Evolutionary conservation across 2,888 invertebrate genomes (phyloP).

Genomic region (Helicoverpa assulta): DNA sequence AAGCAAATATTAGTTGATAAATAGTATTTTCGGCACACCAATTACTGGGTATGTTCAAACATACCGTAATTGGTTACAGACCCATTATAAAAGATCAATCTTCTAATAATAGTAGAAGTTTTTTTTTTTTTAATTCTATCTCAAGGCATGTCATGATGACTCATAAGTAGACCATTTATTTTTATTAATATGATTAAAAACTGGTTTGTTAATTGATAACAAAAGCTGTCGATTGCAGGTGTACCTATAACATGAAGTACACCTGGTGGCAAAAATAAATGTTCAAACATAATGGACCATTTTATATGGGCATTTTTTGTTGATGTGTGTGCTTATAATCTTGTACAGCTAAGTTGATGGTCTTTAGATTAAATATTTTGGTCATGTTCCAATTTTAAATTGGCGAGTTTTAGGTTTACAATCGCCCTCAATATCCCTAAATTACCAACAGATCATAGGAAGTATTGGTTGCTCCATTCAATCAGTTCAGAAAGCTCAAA

Average conservation of each 20-base stretch:
- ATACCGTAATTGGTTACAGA: slow-evolving; percentile 14
- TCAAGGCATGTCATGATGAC: slow-evolving; percentile 45
- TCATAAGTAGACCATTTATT: slow-evolving; percentile 50
- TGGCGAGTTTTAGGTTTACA: no score
- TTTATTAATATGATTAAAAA: slow-evolving; percentile 48
- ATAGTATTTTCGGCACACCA: slow-evolving; percentile 9
- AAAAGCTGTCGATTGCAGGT: slow-evolving; percentile 55
- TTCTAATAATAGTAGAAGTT: slow-evolving; percentile 18
- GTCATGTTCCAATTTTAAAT: no score
- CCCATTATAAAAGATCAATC: slow-evolving; percentile 30
- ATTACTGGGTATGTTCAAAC: slow-evolving; percentile 6
- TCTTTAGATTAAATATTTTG: background rate
- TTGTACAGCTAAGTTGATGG: background rate
- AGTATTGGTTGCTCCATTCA: no score
- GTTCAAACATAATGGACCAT: slow-evolving; percentile 5
- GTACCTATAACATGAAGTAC: slow-evolving; percentile 45
- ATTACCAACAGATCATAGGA: no score
- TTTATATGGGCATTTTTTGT: slow-evolving; percentile 26
- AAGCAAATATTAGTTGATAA: slow-evolving; percentile 2
- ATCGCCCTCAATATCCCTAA: no score
- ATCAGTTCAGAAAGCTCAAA: no score
- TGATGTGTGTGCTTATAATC: background rate
- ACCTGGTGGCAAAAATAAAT: slow-evolving; percentile 43
- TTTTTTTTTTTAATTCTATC: slow-evolving; percentile 25
- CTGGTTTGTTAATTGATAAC: slow-evolving; percentile 58